Evolutionary conservation across 2,797 vertebrate species (phyloP), one percentile per base, ranked within the genome.

Genomic region (Karalla daura): DNA sequence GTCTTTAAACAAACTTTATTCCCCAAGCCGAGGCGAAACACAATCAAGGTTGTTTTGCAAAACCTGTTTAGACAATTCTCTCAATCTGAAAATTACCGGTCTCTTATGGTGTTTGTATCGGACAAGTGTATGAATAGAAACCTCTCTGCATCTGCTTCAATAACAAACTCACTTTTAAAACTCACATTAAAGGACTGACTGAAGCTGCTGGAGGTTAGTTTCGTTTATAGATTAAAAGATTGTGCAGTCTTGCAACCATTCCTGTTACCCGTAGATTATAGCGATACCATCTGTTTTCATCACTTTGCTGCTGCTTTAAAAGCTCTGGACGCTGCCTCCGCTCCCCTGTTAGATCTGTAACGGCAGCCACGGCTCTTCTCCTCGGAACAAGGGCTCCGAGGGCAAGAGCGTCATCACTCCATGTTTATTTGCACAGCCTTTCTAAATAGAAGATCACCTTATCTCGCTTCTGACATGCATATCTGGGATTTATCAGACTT

Each of bases 381-480:
- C 70, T 74, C 78, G 75, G 81, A 84, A 78, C 70, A 56, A 54
- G 63, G 40, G 47, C 77, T 59, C 54, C 55, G 28, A 41, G 15
- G 33, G 40, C 40, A 7, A 53, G 30, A 55, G 59, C 40, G 44
- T 74, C 77, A 55, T 62, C 46, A 46, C 71, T 4, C 70, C 58
- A 58, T 88, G 88, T 89, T 88, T 91, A 85, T 88, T 88, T 88
- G 74, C 41, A 32, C 51, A 44, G 78, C 67, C 61, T 76, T 81
- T 71, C 65, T 59, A 84, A 86, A 87, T 66, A 70, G 62, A 69
- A 13, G 15, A 33, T 9, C 47, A 35, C 55, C 67, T 87, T 87
- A 88, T 89, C 88, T 64, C 62, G 1, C 63, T 72, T 60, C 47
- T 76, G 73, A 84, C 80, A 50, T 77, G 62, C 77, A 83, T 66